Evolutionary conservation across 2,888 invertebrate genomes (phyloP).

Genomic region (Drosophila formosana): DNA sequence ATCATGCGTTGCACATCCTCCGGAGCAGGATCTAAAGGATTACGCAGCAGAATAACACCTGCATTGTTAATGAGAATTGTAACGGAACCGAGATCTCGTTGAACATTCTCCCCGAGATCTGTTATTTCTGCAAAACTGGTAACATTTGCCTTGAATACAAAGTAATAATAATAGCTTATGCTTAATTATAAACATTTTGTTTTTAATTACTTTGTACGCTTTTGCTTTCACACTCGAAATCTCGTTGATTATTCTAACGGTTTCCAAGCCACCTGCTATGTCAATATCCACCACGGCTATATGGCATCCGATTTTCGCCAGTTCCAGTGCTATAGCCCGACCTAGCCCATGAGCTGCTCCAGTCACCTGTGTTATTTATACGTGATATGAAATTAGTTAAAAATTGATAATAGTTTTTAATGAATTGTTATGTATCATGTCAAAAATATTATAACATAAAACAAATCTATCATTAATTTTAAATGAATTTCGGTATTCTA

Average conservation of each 20-base stretch:
- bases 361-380: conserved; percentile 77
- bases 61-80: conserved; percentile 85
- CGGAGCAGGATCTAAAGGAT: conserved; percentile 60
- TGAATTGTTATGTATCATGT: no score
- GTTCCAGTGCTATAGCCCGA: conserved; percentile 78
- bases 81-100: conserved; percentile 79
- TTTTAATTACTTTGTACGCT: conserved; percentile 69
- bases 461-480: no score
- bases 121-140: conserved; percentile 64
- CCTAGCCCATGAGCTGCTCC: conserved; percentile 85
- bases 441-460: no score
- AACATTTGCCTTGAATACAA: conserved; percentile 71
- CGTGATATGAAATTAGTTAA: no score
- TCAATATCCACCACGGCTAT: conserved; percentile 81
- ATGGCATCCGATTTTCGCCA: conserved; percentile 82
- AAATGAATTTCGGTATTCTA: no score
- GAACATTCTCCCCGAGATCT: conserved; percentile 65
- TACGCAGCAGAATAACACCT: conserved; percentile 75
- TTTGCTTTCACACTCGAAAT: conserved; percentile 64
- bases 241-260: conserved; percentile 61
- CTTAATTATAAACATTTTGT: neutral
- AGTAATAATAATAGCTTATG: neutral
- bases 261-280: conserved; percentile 66
- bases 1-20: conserved; percentile 83
- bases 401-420: no score